These are phyloP conservation scores for Fregata magnificens DNA, from an alignment of 2,113 vertebrate species.

Conservation along the genomic window DNA sequence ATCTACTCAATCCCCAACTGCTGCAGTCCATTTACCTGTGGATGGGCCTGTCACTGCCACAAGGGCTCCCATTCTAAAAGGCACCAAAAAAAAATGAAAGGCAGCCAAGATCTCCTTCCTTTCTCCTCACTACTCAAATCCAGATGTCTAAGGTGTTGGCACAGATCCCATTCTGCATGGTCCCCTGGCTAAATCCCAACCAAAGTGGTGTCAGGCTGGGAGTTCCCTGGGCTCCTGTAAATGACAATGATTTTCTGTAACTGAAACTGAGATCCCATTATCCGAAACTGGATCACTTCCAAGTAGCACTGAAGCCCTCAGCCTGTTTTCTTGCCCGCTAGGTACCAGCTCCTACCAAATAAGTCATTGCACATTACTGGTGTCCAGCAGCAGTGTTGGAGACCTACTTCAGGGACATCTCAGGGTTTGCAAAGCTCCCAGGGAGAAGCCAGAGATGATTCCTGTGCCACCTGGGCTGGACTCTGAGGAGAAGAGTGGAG, in stretches of 20 bases:
- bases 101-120: background rate
- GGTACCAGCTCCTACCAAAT: background rate
- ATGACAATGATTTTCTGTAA: background rate
- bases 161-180: background rate
- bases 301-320: background rate
- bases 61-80: background rate
- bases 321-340: background rate
- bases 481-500: background rate
- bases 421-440: background rate
- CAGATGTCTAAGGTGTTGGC: background rate
- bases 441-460: background rate
- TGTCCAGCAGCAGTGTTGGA: background rate
- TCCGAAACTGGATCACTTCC: background rate
- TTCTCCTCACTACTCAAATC: background rate
- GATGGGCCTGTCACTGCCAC: background rate
- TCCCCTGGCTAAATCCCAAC: background rate
- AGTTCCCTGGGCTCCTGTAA: background rate
- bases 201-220: background rate
- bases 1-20: background rate
- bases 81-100: background rate
- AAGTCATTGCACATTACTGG: background rate
- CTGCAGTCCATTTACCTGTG: background rate
- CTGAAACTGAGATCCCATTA: background rate
- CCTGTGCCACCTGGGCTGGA: background rate
- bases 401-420: background rate